Evolutionary conservation across 1,140 invertebrate species (phyloP).

Genomic region (Lepidostoma basale): DNA sequence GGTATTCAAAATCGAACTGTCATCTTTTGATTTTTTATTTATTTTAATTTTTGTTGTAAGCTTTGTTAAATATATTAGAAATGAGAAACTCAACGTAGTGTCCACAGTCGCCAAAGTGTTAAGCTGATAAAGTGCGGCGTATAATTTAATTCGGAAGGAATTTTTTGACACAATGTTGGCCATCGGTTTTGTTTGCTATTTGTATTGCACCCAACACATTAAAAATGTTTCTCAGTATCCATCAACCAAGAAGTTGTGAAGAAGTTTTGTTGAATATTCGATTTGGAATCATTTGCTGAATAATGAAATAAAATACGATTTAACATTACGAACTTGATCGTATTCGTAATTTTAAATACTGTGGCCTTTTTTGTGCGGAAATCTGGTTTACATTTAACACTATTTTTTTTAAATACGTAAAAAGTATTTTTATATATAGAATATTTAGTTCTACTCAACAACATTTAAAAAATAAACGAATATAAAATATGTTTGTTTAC

Average conservation of each 20-base stretch:
- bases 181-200: not conserved
- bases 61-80: not conserved
- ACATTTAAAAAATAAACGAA: too few species aligned
- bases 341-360: too few species aligned
- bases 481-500: too few species aligned
- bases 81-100: not conserved
- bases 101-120: not conserved
- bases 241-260: not conserved
- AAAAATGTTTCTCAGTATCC: not conserved
- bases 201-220: not conserved
- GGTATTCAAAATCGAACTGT: not conserved
- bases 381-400: too few species aligned
- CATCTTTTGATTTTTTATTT: not conserved
- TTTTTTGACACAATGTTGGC: not conserved
- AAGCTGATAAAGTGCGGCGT: not conserved
- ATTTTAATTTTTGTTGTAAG: not conserved
- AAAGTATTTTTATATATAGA: too few species aligned
- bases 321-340: too few species aligned
- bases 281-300: not conserved
- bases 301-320: not conserved
- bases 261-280: not conserved
- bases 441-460: too few species aligned
- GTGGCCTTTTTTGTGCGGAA: too few species aligned
- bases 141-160: slow-evolving; percentile 2
- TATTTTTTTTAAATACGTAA: too few species aligned